Evolutionary conservation across 2,113 vertebrate genomes (phyloP), one percentile per base, ranked within the genome.

Genomic region (Gavia stellata): DNA sequence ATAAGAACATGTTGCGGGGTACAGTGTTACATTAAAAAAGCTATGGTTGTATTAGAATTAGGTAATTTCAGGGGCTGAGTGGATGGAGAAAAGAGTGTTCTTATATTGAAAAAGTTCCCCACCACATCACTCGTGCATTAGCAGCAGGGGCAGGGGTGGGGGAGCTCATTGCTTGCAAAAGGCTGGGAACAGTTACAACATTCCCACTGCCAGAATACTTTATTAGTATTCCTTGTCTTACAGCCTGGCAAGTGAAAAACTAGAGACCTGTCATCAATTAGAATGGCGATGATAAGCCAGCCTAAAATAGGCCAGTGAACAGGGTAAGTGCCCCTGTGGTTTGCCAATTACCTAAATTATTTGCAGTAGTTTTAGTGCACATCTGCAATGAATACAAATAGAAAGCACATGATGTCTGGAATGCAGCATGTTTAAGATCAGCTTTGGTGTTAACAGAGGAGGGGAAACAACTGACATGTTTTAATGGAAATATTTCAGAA

Each of bases 331-430:
- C 94, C 97, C 97, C 98, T 97, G 97, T 96, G 97, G 98, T 97
- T 98, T 97, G 97, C 97, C 98, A 98, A 97, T 98, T 98, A 98
- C 97, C 97, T 97, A 97, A 98, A 98, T 98, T 98, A 98, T 98
- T 97, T 94, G 94, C 95, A n/a, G 95, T 97, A 97, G 95, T 97
- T 97, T 98, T 97, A 97, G 92, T 71, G 90, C 92, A 95, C 88
- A 92, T 96, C 96, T 92, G 96, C 97, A 96, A 90, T 88, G 98
- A 98, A 98, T 98, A 97, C 97, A 98, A 98, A 98, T 98, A 97
- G 79, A 95, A 96, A 98, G 89, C 92, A 96, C 84, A 90, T 88
- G 63, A 90, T 86, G 82, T 92, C 95, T 95, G 94, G 96, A 97
- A 97, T 97, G 96, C 86, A 74, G 74, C 70, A 42, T 88, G 97